Evolutionary conservation across 1,140 invertebrate genomes (phyloP), one percentile per base, ranked within the genome.

Genomic region (Macrotrachela quadricornifera): DNA sequence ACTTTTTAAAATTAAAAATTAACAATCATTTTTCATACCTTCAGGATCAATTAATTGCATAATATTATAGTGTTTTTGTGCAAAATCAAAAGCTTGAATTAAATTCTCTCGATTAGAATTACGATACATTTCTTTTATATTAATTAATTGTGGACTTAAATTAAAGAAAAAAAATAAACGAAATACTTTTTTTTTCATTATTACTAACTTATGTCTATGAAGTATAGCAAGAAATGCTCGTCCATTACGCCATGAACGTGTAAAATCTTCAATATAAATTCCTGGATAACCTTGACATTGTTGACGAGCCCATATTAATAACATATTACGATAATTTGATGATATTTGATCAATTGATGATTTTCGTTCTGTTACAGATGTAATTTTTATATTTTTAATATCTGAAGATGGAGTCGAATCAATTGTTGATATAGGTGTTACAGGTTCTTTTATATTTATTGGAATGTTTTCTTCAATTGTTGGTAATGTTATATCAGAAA

Each of bases 161-260:
- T 4, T 4, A 30, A 30, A 30, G 6, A 51, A 39, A 11, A 46
- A 36, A 52, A 17, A 21, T 30, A 50, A 41, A 13, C 36, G 8
- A 30, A 30, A 4, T 45, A 10, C 18, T 6, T 15, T 43, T 50
- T 46, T 54, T 16, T 40, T n/a, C 16, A 15, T 21, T 40, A n/a
- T 10, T 45, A 38, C 50, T 43, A 62, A 77, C 76, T 77, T 82
- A 75, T 96, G 94, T 70, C 90, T 79, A 72, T 99, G 91, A 58
- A 97, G 80, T 65, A 99, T 83, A 53, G 91, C 90, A 68, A 91
- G 91, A 77, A 99, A 96, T 55, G 92, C 92, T 57, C 95, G 76
- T 21, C 94, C 94, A 73, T 99, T 91, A 51, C 85, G 75, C 94
- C 94, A 99, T 21, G 86, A 92, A 12, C 77, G 79, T 14, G 88